These are phyloP conservation scores for Hypotaenidia okinawae DNA, from an alignment of 2,797 vertebrate genomes.

Conservation along the genomic window DNA sequence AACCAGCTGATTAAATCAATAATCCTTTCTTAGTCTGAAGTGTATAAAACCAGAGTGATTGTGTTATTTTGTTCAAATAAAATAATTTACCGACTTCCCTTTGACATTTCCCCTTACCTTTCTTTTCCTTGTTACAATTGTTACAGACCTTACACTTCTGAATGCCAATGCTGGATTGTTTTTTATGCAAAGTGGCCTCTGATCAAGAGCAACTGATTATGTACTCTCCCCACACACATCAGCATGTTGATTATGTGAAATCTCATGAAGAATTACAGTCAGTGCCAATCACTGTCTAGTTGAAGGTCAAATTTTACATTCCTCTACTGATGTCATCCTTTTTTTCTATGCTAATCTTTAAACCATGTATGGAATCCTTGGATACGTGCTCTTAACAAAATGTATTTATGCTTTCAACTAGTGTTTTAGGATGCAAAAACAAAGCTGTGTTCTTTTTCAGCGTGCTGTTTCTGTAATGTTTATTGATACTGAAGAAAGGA, in stretches of 20 bases:
- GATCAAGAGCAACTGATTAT: slow-evolving; percentile 60
- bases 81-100: neutral
- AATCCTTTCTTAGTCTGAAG: neutral
- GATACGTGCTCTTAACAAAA: slow-evolving; percentile 31
- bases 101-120: neutral
- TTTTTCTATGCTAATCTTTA: slow-evolving; percentile 58
- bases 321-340: slow-evolving; percentile 31
- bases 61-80: neutral
- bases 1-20: neutral
- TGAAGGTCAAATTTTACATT: slow-evolving; percentile 75
- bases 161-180: neutral
- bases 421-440: neutral
- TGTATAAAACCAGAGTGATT: neutral
- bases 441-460: neutral
- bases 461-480: slow-evolving; percentile 7
- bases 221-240: slow-evolving; percentile 22
- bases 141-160: neutral
- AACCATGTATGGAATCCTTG: slow-evolving; percentile 51
- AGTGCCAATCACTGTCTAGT: slow-evolving; percentile 71
- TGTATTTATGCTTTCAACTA: slow-evolving; percentile 13
- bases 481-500: neutral
- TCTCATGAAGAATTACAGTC: slow-evolving; percentile 70
- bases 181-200: slow-evolving; percentile 44
- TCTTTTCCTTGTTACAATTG: neutral
- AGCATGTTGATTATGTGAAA: slow-evolving; percentile 70